Evolutionary conservation across 2,113 vertebrate genomes (phyloP).

Genomic region (Fukomys damarensis): DNA sequence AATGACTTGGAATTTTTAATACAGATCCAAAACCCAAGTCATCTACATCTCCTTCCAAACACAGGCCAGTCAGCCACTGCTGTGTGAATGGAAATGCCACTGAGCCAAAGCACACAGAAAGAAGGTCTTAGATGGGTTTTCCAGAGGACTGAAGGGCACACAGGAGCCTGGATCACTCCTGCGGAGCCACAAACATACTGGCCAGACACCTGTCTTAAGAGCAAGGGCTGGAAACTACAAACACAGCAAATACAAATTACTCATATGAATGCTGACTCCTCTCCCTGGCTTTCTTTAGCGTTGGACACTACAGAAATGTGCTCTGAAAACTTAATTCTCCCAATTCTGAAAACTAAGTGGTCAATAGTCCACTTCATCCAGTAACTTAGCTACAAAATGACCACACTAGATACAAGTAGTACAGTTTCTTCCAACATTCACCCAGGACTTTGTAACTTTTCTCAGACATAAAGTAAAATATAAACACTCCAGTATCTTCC

Average conservation of each 20-base stretch:
- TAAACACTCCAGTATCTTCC: background rate
- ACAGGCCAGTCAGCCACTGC: background rate
- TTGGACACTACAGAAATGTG: background rate
- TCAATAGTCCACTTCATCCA: background rate
- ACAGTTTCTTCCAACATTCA: background rate
- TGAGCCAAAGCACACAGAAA: background rate
- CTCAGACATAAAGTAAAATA: background rate
- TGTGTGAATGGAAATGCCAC: background rate
- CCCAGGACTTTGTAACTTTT: background rate
- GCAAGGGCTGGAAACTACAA: background rate
- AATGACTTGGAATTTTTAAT: background rate
- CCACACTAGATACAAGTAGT: background rate
- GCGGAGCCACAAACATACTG: background rate
- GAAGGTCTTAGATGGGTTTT: background rate
- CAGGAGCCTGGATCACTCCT: background rate
- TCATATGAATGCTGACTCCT: background rate
- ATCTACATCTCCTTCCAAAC: background rate
- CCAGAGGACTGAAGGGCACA: background rate
- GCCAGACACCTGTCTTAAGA: background rate
- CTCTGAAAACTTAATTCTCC: background rate
- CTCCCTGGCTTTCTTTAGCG: background rate
- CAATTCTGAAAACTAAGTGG: background rate
- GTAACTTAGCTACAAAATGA: background rate
- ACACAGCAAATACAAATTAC: background rate
- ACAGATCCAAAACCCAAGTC: background rate